Evolutionary conservation across 2,113 vertebrate genomes (phyloP), one percentile per base, ranked within the genome.

Genomic region (Dendropsophus ebraccatus): DNA sequence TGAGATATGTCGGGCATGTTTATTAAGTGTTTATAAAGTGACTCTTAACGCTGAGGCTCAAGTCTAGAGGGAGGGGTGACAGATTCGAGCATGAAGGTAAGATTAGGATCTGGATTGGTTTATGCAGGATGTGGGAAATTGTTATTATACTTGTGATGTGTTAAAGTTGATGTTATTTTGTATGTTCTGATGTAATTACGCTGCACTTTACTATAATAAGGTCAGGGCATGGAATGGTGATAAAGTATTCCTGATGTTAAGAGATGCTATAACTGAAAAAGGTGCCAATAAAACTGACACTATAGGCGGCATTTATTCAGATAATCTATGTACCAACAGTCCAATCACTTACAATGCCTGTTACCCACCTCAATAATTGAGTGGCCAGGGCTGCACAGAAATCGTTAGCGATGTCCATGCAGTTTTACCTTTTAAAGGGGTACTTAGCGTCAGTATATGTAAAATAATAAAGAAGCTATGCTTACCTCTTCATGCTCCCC

Each of bases 11-110:
- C 23, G 70, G 17, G 32, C 65, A 35, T 69, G 65, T 69, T 69
- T 69, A 69, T 69, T 69, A 69, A 19, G 32, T 69, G 65, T 69
- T 69, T 69, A 69, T 35, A 69, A 67, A 32, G 62, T 67, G 62
- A 67, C 30, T 67, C 17, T 30, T 17, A 32, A 69, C 32, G 5
- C 37, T 1, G 23, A n/a, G 21, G 70, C 23, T 73, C 21, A 45
- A 1, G 70, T 17, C 25, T 35, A 70, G 0, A 45, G 1, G 37
- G 14, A 45, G 70, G 35, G 72, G 23, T 67, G 35, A 30, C 35
- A 32, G 28, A 67, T 67, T 30, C 28, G 1, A 32, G 28, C 9
- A 17, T 2, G 6, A n/a, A 6, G n/a, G n/a, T 45, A 73, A 45
- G 19, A 13, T n/a, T 45, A 45, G 7, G 10, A n/a, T 73, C 21